Conservation (phyloP, 2,888 invertebrate species). For the Podotricha telesiphe region DNA sequence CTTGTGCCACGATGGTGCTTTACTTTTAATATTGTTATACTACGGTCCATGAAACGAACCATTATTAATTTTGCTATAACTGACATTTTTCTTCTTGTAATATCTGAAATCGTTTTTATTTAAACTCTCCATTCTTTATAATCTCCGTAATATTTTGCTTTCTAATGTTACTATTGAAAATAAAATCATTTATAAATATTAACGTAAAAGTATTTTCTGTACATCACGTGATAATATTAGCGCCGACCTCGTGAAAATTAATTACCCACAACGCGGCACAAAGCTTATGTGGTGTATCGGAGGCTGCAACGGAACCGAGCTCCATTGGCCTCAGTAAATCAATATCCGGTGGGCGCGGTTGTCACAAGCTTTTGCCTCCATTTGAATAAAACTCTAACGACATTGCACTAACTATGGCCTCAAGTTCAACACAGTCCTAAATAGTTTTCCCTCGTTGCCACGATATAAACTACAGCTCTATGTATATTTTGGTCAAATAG, state of each 20-base stretch:
- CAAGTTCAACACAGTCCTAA: slow-evolving; percentile 47
- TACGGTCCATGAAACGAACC: too few species aligned
- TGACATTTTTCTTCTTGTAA: too few species aligned
- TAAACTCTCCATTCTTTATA: too few species aligned
- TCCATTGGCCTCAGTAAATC: slow-evolving; percentile 73
- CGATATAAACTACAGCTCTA: slow-evolving; percentile 24
- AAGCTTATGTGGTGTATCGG: slow-evolving; percentile 62
- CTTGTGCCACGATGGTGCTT: too few species aligned
- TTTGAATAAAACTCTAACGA: slow-evolving; percentile 51
- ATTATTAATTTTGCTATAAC: too few species aligned
- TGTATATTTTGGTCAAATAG: slow-evolving; percentile 2
- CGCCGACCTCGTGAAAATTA: slow-evolving; percentile 58
- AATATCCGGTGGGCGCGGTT: slow-evolving; percentile 75
- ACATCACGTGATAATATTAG: slow-evolving; percentile 37
- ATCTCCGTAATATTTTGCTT: too few species aligned
- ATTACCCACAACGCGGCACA: slow-evolving; percentile 64
- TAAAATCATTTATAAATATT: too few species aligned
- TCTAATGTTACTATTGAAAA: too few species aligned
- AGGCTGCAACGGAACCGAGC: slow-evolving; percentile 63
- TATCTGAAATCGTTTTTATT: too few species aligned
- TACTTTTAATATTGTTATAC: too few species aligned
- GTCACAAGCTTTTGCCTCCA: slow-evolving; percentile 53
- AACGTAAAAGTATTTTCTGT: slow-evolving; percentile 34
- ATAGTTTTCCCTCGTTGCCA: slow-evolving; percentile 38
- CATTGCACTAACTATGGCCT: slow-evolving; percentile 54